Conservation (phyloP, 1,140 invertebrate genomes). For the Drosophila micromelanica region DNA sequence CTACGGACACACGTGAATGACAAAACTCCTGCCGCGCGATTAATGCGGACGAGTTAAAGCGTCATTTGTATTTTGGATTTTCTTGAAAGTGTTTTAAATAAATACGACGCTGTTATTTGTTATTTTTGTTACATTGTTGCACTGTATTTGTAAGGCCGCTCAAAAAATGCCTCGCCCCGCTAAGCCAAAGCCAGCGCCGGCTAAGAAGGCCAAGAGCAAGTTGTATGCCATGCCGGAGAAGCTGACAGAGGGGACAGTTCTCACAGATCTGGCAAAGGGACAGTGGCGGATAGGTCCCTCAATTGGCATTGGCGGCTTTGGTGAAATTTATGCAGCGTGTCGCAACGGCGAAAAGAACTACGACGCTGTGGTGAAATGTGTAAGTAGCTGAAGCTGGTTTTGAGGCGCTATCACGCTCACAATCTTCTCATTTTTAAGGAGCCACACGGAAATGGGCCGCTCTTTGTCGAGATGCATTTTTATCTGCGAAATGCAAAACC, state of each 20-base stretch:
- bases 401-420: not conserved
- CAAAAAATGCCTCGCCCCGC: slow-evolving; percentile 65
- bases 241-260: slow-evolving; percentile 90
- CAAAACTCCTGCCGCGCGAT: slow-evolving; percentile 17
- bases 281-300: slow-evolving; percentile 94
- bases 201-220: slow-evolving; percentile 88
- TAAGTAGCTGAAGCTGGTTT: slow-evolving; percentile 84
- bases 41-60: slow-evolving; percentile 1
- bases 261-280: slow-evolving; percentile 90
- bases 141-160: not conserved
- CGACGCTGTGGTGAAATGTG: slow-evolving; percentile 92
- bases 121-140: not conserved
- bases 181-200: slow-evolving; percentile 56
- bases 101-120: slow-evolving; percentile 3
- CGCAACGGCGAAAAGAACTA: slow-evolving; percentile 86
- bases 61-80: slow-evolving; percentile 15
- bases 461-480: slow-evolving; percentile 98
- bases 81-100: not conserved
- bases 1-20: slow-evolving; percentile 21
- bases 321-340: slow-evolving; percentile 93
- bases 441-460: slow-evolving; percentile 95
- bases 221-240: slow-evolving; percentile 91
- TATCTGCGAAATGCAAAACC: slow-evolving; percentile 94
- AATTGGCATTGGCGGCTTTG: slow-evolving; percentile 96
- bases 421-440: slow-evolving; percentile 87